Evolutionary conservation across 2,888 invertebrate genomes (phyloP), one percentile per base, ranked within the genome.

Genomic region (Lithodes maja): DNA sequence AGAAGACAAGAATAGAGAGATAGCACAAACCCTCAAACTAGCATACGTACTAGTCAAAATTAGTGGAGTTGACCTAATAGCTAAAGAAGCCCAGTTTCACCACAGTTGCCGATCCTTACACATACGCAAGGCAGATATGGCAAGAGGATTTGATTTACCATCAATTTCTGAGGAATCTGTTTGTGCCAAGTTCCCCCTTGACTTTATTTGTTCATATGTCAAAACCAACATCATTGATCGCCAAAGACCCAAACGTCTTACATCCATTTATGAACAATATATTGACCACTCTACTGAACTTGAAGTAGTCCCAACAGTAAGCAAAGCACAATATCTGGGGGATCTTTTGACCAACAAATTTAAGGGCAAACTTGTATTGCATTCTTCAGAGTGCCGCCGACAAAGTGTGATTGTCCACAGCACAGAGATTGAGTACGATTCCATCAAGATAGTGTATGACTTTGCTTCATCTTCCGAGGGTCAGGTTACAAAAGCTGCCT

Each of bases 191-290:
- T 68, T 12, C n/a, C n/a, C n/a, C n/a, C n/a, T n/a, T n/a, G n/a
- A n/a, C n/a, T n/a, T n/a, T n/a, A n/a, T n/a, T n/a, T n/a, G n/a
- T n/a, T n/a, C n/a, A n/a, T n/a, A n/a, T n/a, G n/a, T n/a, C n/a
- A n/a, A n/a, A n/a, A n/a, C n/a, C n/a, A n/a, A n/a, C n/a, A n/a
- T n/a, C n/a, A n/a, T n/a, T n/a, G n/a, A n/a, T n/a, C n/a, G n/a
- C n/a, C n/a, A n/a, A n/a, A n/a, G n/a, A n/a, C n/a, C n/a, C n/a
- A n/a, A 68, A 12, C 68, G 12, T 12, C 68, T 68, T 68, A 68
- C 68, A 68, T 68, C 68, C 68, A 68, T 68, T 68, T 68, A 68
- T 68, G 68, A 68, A 7, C 68, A 68, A 68, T 68, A 68, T 68
- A 7, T 68, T 68, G 68, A 68, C 68, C 7, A 12, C 12, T 68